Evolutionary conservation across 2,888 invertebrate genomes (phyloP).

Genomic region (Drosophila crucigera): DNA sequence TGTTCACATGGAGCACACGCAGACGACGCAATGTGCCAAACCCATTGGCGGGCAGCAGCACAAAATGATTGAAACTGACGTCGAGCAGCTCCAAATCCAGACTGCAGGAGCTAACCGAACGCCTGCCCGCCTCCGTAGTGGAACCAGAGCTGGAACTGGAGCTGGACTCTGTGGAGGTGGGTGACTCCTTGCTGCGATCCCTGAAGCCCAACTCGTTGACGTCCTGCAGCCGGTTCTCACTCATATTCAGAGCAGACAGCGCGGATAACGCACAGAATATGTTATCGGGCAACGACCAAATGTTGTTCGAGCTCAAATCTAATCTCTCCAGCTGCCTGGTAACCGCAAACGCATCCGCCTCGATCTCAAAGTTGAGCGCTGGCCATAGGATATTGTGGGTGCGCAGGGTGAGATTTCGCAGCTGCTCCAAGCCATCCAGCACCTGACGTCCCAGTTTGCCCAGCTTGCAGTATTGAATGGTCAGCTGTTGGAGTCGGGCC

Average conservation of each 20-base stretch:
- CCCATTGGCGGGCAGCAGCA: constrained; percentile 92
- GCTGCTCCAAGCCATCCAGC: constrained; percentile 91
- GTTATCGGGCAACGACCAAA: constrained; percentile 94
- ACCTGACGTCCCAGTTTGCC: constrained; percentile 93
- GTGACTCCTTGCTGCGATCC: constrained; percentile 86
- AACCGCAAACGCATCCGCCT: constrained; percentile 91
- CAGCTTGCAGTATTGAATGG: constrained; percentile 94
- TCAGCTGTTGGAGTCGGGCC: constrained; percentile 91
- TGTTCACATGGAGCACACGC: constrained; percentile 92
- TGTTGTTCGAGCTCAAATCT: constrained; percentile 94
- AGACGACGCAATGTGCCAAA: constrained; percentile 92
- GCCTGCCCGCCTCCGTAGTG: constrained; percentile 58
- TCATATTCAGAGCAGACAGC: constrained; percentile 92
- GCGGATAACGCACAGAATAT: constrained; percentile 93
- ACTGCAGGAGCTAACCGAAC: constrained; percentile 87
- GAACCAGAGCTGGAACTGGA: constrained; percentile 21
- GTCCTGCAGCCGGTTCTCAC: constrained; percentile 94
- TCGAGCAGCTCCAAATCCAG: constrained; percentile 93
- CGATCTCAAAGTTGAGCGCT: constrained; percentile 93
- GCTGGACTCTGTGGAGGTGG: constrained; percentile 59
- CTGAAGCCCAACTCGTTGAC: constrained; percentile 94
- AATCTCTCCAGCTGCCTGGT: constrained; percentile 92
- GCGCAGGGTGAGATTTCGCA: constrained; percentile 93
- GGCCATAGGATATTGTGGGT: constrained; percentile 95
- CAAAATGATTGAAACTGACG: constrained; percentile 93